phyloP scores from a whole-genome alignment of 2,113 vertebrate genomes.

The Pteropus alecto region DNA sequence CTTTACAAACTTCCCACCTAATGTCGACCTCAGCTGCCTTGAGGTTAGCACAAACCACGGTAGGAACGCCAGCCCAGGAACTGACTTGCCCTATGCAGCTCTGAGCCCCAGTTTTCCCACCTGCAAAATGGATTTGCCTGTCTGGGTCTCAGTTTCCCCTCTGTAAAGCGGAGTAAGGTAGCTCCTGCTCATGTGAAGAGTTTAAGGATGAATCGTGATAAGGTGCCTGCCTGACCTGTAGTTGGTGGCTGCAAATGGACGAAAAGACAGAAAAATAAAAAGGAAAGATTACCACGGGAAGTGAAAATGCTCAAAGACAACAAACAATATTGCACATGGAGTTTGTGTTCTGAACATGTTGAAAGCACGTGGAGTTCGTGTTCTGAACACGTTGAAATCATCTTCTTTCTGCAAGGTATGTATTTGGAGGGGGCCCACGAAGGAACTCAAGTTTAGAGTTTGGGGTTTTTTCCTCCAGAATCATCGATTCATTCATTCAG shows the following conservation, averaged over 20 bases:
- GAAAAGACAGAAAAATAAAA: background rate
- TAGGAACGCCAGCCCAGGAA: background rate
- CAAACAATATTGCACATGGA: background rate
- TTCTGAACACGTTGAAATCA: background rate
- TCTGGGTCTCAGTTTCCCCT: background rate
- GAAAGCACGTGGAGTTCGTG: background rate
- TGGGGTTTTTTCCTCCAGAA: background rate
- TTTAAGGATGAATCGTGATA: background rate
- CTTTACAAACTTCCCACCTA: background rate
- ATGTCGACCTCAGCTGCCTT: background rate
- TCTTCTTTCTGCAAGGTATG: background rate
- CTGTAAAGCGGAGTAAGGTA: background rate
- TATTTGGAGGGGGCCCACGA: background rate
- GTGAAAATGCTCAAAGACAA: background rate
- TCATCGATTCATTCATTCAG: conserved; percentile 55
- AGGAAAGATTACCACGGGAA: background rate
- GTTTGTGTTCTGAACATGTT: background rate
- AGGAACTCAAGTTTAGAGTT: background rate
- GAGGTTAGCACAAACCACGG: background rate
- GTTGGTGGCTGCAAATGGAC: background rate
- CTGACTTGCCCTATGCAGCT: background rate
- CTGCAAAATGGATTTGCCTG: background rate
- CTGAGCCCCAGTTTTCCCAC: background rate
- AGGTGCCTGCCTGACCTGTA: background rate
- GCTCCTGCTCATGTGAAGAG: background rate